Evolutionary conservation across 2,113 vertebrate genomes (phyloP).

Genomic region (Centropus unirufus): DNA sequence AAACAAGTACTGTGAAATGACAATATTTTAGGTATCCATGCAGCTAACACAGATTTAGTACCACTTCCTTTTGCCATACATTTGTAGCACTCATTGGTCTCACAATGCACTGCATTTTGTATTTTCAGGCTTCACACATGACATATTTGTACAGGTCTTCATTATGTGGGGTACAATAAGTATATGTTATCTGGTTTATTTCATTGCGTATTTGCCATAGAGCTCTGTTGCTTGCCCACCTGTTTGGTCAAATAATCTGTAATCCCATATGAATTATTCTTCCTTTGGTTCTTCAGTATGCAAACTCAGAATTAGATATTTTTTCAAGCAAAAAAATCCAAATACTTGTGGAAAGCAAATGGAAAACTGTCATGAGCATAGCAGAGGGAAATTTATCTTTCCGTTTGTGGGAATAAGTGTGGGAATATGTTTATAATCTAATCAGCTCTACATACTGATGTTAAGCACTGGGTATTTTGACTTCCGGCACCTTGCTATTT

Average conservation of each 20-base stretch:
- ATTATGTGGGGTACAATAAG: background rate
- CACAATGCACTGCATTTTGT: background rate
- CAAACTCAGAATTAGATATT: background rate
- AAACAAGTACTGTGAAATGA: background rate
- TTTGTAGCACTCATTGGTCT: background rate
- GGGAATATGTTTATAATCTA: background rate
- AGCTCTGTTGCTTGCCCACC: background rate
- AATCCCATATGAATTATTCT: background rate
- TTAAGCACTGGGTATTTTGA: background rate
- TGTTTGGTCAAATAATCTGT: background rate
- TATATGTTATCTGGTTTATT: background rate
- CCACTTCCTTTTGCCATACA: background rate
- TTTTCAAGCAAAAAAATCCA: background rate
- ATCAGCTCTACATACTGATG: background rate
- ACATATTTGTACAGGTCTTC: background rate
- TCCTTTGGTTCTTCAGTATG: background rate
- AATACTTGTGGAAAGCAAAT: background rate
- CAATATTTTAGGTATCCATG: background rate
- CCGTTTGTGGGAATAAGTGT: background rate
- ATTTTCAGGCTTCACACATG: background rate
- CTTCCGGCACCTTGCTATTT: conserved; percentile 29
- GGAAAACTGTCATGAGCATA: background rate
- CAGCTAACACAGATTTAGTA: background rate
- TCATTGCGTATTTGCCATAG: background rate
- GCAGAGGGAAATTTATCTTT: background rate